These are phyloP conservation scores for Pectinophora gossypiella DNA, from an alignment of 1,140 invertebrate species.

Conservation along the genomic window DNA sequence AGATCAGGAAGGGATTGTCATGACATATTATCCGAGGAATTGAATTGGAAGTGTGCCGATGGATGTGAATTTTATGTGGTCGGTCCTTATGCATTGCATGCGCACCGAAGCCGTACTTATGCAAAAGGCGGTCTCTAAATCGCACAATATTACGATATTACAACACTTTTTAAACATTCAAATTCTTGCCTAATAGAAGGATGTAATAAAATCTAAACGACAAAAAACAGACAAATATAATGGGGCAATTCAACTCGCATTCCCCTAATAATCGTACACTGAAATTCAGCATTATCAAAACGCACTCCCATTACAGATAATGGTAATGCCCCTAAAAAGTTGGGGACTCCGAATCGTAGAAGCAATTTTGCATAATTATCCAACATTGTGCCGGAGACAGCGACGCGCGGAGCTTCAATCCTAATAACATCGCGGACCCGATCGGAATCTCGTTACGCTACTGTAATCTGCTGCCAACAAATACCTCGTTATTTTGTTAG, in stretches of 20 bases:
- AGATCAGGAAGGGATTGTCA: slow-evolving; percentile 54
- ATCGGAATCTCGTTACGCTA: slow-evolving; percentile 69
- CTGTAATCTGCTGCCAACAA: slow-evolving; percentile 59
- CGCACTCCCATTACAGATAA: slow-evolving; percentile 66
- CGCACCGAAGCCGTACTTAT: slow-evolving; percentile 59
- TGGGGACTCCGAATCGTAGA: slow-evolving; percentile 63
- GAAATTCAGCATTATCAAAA: slow-evolving; percentile 69
- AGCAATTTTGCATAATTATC: slow-evolving; percentile 75
- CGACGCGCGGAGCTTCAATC: slow-evolving; percentile 63
- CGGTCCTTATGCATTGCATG: slow-evolving; percentile 46
- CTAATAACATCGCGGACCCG: slow-evolving; percentile 64
- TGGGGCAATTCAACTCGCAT: slow-evolving; percentile 29
- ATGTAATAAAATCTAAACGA: slow-evolving; percentile 16
- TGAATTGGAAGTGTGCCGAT: slow-evolving; percentile 60
- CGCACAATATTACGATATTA: slow-evolving; percentile 43
- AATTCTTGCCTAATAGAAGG: neutral
- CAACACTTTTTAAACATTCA: slow-evolving; percentile 14
- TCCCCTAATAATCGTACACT: slow-evolving; percentile 60
- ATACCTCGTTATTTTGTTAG: slow-evolving; percentile 36
- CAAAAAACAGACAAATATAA: slow-evolving; percentile 36
- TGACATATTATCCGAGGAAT: slow-evolving; percentile 57
- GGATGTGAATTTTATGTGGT: slow-evolving; percentile 64
- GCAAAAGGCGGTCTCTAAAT: slow-evolving; percentile 53
- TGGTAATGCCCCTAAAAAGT: slow-evolving; percentile 68
- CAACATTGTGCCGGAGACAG: slow-evolving; percentile 55